These are phyloP conservation scores for Bombus difficillimus DNA, from an alignment of 1,140 invertebrate species.

Conservation along the genomic window DNA sequence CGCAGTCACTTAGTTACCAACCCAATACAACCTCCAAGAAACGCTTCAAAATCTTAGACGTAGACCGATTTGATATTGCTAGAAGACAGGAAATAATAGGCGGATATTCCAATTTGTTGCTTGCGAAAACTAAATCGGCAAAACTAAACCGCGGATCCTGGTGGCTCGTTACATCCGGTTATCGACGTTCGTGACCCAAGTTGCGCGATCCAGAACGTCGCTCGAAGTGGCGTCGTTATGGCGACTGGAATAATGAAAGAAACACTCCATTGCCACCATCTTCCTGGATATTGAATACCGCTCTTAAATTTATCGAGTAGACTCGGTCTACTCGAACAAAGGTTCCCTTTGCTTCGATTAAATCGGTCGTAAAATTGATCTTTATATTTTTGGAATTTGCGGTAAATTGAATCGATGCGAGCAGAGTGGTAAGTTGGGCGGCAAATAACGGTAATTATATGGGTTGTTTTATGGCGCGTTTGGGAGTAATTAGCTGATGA, in stretches of 20 bases:
- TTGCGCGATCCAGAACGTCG: conserved; percentile 9
- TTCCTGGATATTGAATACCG: background rate
- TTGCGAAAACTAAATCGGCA: conserved; percentile 24
- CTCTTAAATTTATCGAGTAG: background rate
- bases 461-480: background rate
- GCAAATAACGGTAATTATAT: background rate
- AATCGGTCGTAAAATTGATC: background rate
- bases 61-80: background rate
- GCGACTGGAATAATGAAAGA: background rate
- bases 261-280: background rate
- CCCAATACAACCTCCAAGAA: background rate
- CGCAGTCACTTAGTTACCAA: too few species aligned
- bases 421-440: background rate
- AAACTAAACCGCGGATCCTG: background rate
- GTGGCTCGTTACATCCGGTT: conserved; percentile 20
- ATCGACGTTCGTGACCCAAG: conserved; percentile 22
- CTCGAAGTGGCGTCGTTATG: conserved; percentile 1
- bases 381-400: background rate
- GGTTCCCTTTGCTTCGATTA: background rate
- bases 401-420: background rate
- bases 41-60: background rate
- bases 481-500: background rate
- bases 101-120: conserved; percentile 25
- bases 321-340: too few species aligned
- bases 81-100: background rate